phyloP scores from a whole-genome alignment of 2,113 vertebrate species.

The Aegithalos caudatus region DNA sequence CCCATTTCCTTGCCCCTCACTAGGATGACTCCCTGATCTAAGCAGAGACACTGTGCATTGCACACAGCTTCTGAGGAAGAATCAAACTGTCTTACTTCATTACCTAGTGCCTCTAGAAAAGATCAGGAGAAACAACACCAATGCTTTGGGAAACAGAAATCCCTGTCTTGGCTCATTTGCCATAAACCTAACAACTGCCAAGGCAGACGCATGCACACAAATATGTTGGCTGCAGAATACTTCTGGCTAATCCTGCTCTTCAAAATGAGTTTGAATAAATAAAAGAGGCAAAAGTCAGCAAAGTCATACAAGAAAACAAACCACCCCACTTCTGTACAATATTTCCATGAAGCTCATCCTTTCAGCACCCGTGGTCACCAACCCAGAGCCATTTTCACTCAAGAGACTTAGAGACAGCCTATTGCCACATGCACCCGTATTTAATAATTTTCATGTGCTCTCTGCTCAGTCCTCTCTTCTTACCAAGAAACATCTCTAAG shows the following conservation, averaged over 20 bases:
- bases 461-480: neutral
- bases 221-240: constrained; percentile 25
- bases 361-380: neutral
- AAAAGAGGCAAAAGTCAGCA: neutral
- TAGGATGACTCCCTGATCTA: neutral
- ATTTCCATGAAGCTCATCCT: neutral
- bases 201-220: neutral
- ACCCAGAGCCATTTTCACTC: neutral
- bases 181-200: constrained; percentile 14
- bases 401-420: neutral
- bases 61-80: neutral
- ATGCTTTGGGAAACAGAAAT: neutral
- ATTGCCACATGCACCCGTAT: neutral
- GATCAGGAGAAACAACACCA: neutral
- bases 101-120: neutral
- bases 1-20: neutral
- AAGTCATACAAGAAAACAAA: neutral
- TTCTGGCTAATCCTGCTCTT: neutral
- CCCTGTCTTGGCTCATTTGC: neutral
- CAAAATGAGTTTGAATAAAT: neutral
- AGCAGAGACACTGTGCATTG: neutral
- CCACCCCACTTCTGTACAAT: neutral
- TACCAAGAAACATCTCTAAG: neutral
- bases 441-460: neutral
- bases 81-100: neutral